phyloP scores from a whole-genome alignment of 2,797 vertebrate genomes.

The Sciurus carolinensis region DNA sequence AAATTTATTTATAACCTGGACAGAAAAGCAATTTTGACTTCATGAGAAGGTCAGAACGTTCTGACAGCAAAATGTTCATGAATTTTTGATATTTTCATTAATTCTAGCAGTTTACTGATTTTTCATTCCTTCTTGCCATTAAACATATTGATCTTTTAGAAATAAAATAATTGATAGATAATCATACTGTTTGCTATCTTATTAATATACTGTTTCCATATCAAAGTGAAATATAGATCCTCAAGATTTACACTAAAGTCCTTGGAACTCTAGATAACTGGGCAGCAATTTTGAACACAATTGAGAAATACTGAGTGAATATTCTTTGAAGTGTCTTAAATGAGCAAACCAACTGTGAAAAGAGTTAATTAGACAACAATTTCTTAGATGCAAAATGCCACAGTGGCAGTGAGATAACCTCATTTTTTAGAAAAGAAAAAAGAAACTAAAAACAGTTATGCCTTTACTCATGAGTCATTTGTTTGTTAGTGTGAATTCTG shows the following conservation, averaged over 20 bases:
- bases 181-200: background rate
- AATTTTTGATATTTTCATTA: conserved; percentile 48
- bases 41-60: background rate
- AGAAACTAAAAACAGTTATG: background rate
- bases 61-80: conserved; percentile 20
- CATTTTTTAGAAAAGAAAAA: background rate
- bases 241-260: background rate
- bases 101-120: background rate
- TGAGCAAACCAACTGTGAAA: background rate
- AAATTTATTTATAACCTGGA: conserved; percentile 2
- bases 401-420: background rate
- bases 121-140: conserved; percentile 6
- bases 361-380: background rate
- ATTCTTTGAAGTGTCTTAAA: background rate
- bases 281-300: conserved; percentile 29
- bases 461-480: conserved; percentile 56
- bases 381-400: conserved; percentile 54
- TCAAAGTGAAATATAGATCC: conserved; percentile 50
- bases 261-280: background rate
- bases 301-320: background rate
- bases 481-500: conserved; percentile 41
- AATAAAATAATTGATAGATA: background rate
- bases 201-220: background rate
- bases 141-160: background rate
- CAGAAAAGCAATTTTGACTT: conserved; percentile 19